A percentile compares a stretch with the other conserved stretches of the same genome.
Conservation (phyloP, 2,888 invertebrate genomes). For the Ichneumoninae sp. region DNA sequence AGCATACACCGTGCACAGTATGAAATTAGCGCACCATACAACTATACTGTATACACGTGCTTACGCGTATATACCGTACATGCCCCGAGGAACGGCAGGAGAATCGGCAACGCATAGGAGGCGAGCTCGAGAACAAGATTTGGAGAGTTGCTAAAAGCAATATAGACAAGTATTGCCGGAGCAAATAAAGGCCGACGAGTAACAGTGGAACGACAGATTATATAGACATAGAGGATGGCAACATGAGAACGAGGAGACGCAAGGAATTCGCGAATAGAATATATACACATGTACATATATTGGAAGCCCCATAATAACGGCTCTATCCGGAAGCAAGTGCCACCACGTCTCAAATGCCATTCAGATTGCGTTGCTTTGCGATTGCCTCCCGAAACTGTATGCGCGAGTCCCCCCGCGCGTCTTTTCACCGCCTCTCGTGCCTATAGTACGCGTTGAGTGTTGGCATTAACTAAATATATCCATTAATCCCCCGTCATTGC, state of each 20-base stretch:
- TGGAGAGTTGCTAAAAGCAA: conserved; percentile 8
- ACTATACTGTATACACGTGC: not conserved
- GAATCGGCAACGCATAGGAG: conserved; percentile 1
- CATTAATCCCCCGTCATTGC: not conserved
- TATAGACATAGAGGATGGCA: not conserved
- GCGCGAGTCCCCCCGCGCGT: not conserved
- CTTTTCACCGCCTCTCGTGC: too few relatives aligned
- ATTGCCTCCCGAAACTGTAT: conserved; percentile 2
- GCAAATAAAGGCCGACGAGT: not conserved
- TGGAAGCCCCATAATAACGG: conserved; percentile 9
- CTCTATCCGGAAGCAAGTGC: conserved; percentile 17
- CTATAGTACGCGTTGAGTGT: not conserved
- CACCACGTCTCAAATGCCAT: conserved; percentile 18
- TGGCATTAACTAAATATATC: not conserved
- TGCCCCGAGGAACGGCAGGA: not conserved
- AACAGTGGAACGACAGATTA: not conserved
- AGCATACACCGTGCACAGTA: not conserved
- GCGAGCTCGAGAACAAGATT: conserved; percentile 1
- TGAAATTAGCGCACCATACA: conserved; percentile 5
- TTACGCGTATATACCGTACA: not conserved
- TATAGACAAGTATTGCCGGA: not conserved
- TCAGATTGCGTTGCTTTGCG: conserved; percentile 17
- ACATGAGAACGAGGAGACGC: not conserved
- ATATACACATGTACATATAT: not conserved
- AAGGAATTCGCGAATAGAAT: not conserved